phyloP scores from a whole-genome alignment of 2,888 invertebrate species.

The Lacanobia wlatinum region DNA sequence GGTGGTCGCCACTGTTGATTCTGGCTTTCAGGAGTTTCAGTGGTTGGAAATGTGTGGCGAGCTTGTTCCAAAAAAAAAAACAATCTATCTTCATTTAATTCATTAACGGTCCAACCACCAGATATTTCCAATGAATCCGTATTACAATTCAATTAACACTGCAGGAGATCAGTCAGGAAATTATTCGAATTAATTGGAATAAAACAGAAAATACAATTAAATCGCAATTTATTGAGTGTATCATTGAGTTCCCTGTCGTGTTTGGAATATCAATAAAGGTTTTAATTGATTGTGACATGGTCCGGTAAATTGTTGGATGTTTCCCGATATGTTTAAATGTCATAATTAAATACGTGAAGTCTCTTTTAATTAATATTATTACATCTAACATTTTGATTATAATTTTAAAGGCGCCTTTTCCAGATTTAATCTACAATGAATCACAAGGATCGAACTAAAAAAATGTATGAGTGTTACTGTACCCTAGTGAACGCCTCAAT shows the following conservation, averaged over 20 bases:
- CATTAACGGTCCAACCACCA: background rate
- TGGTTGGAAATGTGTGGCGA: too few relatives aligned
- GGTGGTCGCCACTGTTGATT: too few relatives aligned
- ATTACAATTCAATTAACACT: constrained; percentile 17
- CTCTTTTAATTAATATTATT: background rate
- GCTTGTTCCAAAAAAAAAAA: too few relatives aligned
- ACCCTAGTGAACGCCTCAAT: too few relatives aligned
- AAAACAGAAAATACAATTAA: constrained; percentile 11
- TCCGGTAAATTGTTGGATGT: background rate
- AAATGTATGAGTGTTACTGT: too few relatives aligned
- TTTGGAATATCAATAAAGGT: constrained; percentile 12
- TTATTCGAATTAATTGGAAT: constrained; percentile 14
- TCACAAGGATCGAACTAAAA: too few relatives aligned
- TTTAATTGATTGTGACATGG: constrained; percentile 24
- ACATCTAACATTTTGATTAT: too few relatives aligned
- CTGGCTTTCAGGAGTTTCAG: too few relatives aligned
- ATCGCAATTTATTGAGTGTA: background rate
- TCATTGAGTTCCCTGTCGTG: background rate
- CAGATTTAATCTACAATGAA: too few relatives aligned
- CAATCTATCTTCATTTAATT: too few relatives aligned
- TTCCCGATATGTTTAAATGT: background rate
- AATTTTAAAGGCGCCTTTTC: too few relatives aligned
- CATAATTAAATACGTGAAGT: background rate
- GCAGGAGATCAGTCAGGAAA: constrained; percentile 5
- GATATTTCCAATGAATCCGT: background rate